Evolutionary conservation across 2,113 vertebrate genomes (phyloP).

Genomic region (Circaetus cinerascens): DNA sequence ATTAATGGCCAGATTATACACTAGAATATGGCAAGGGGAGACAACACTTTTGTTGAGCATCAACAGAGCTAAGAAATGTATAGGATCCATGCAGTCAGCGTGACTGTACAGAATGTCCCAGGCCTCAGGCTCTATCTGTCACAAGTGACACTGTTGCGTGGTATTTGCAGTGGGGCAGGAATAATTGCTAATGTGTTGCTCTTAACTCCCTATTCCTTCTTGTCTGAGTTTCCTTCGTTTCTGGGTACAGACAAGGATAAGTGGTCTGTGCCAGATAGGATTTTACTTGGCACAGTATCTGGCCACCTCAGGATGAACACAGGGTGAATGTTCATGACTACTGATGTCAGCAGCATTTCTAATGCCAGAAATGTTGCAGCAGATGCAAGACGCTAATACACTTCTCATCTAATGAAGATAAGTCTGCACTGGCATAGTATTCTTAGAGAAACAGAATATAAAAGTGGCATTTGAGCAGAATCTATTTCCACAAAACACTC

Average conservation of each 20-base stretch:
- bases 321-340: neutral
- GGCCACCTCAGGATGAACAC: neutral
- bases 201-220: neutral
- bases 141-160: neutral
- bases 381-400: neutral
- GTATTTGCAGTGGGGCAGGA: neutral
- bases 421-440: neutral
- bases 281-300: neutral
- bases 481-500: neutral
- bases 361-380: neutral
- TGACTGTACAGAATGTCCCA: neutral
- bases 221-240: neutral
- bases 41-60: neutral
- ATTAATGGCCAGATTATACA: neutral
- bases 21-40: neutral
- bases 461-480: neutral
- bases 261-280: neutral
- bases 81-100: neutral
- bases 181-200: neutral
- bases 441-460: neutral
- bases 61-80: neutral
- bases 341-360: neutral
- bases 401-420: neutral
- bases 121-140: neutral
- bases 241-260: neutral